Evolutionary conservation across 2,797 vertebrate species (phyloP).

Genomic region (Dermochelys coriacea): DNA sequence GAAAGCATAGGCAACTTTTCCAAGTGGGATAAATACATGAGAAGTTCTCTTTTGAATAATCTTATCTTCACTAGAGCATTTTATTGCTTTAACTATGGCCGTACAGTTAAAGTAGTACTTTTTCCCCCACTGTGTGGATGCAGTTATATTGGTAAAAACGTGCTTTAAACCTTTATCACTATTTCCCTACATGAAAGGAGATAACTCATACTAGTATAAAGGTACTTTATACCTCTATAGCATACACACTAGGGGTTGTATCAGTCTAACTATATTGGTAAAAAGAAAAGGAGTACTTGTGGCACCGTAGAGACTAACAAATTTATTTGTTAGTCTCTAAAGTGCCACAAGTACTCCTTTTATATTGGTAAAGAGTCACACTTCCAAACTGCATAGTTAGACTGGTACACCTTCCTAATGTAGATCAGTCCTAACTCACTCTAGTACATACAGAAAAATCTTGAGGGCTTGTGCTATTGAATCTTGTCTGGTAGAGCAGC

Average conservation of each 20-base stretch:
- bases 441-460: fast-evolving
- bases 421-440: not conserved
- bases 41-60: not conserved
- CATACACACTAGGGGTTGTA: not conserved
- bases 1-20: not conserved
- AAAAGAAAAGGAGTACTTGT: not conserved
- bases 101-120: not conserved
- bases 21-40: not conserved
- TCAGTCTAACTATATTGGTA: not conserved
- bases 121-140: not conserved
- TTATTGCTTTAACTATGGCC: not conserved
- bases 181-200: not conserved
- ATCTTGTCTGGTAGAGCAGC: not conserved
- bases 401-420: not conserved
- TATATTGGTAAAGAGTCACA: not conserved
- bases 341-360: no score
- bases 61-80: not conserved
- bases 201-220: not conserved
- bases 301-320: no score
- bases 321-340: no score
- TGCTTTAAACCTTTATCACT: not conserved
- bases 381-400: not conserved
- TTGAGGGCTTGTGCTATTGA: not conserved
- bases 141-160: not conserved
- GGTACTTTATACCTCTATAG: not conserved